A percentile compares a stretch with the other conserved stretches of the same genome.
phyloP scores from a whole-genome alignment of 2,113 vertebrate species.

The Sula dactylatra region DNA sequence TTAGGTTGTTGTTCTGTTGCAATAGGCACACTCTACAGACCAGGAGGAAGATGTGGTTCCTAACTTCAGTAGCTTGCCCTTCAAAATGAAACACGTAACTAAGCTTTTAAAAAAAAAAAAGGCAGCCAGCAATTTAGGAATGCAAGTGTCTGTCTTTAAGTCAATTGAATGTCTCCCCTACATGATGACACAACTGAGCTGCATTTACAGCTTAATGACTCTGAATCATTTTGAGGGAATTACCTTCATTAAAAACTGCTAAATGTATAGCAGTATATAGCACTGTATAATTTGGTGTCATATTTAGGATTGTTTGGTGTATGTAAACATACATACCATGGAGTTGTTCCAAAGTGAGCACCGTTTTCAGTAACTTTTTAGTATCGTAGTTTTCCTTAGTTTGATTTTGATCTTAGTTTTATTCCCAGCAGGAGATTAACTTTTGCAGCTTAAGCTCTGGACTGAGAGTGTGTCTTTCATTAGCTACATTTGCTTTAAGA shows the following conservation, averaged over 20 bases:
- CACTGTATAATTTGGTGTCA: neutral
- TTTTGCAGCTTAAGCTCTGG: neutral
- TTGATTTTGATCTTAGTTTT: neutral
- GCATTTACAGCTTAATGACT: neutral
- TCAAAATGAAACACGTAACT: neutral
- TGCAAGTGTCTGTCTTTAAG: neutral
- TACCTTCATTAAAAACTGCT: neutral
- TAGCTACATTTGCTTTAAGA: neutral
- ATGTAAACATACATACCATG: neutral
- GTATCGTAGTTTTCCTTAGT: neutral
- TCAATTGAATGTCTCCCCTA: neutral
- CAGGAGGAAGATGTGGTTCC: neutral
- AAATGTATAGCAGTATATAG: too few species aligned
- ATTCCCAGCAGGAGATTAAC: neutral
- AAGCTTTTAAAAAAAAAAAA: neutral
- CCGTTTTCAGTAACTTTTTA: neutral
- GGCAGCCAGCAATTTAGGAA: neutral
- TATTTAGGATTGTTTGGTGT: neutral
- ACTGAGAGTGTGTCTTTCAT: neutral
- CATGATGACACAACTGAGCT: neutral
- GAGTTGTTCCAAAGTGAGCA: neutral
- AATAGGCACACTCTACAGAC: fast-evolving
- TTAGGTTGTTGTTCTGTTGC: neutral
- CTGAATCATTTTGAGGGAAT: neutral
- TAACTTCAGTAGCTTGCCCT: neutral